Evolutionary conservation across 2,888 invertebrate genomes (phyloP).

Genomic region (Agrochola litura): DNA sequence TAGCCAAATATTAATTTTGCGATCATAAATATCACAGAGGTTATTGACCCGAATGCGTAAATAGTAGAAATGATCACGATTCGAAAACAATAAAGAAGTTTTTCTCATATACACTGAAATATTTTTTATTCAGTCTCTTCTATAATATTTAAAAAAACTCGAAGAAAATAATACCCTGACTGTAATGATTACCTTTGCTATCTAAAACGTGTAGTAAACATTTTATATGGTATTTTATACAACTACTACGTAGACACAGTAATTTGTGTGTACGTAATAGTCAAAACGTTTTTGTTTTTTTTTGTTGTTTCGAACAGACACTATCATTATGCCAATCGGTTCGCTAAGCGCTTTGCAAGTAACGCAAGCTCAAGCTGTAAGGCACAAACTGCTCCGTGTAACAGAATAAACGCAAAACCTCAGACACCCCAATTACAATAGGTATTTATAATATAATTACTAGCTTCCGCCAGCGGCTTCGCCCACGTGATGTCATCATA

Average conservation of each 20-base stretch:
- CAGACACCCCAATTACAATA: too few relatives aligned
- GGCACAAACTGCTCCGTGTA: too few relatives aligned
- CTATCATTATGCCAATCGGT: neutral
- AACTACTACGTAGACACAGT: neutral
- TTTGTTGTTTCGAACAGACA: neutral
- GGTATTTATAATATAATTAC: too few relatives aligned
- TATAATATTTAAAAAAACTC: neutral
- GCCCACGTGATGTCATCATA: too few relatives aligned
- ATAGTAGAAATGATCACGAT: neutral
- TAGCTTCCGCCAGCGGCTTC: too few relatives aligned
- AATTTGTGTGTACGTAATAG: constrained; percentile 1
- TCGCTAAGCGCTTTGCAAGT: neutral
- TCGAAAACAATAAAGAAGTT: neutral
- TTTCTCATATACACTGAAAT: neutral
- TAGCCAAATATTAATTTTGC: neutral
- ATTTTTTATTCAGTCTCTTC: constrained; percentile 2
- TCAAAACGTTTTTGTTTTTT: neutral
- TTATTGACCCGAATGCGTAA: constrained; percentile 16
- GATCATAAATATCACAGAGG: neutral
- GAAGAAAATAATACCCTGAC: constrained; percentile 9
- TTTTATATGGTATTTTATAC: neutral
- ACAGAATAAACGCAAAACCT: too few relatives aligned
- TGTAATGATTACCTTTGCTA: constrained; percentile 24
- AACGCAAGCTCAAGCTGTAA: neutral
- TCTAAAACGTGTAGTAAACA: neutral